Conservation (phyloP, 2,888 invertebrate species). For the Ametastegia equiseti region DNA sequence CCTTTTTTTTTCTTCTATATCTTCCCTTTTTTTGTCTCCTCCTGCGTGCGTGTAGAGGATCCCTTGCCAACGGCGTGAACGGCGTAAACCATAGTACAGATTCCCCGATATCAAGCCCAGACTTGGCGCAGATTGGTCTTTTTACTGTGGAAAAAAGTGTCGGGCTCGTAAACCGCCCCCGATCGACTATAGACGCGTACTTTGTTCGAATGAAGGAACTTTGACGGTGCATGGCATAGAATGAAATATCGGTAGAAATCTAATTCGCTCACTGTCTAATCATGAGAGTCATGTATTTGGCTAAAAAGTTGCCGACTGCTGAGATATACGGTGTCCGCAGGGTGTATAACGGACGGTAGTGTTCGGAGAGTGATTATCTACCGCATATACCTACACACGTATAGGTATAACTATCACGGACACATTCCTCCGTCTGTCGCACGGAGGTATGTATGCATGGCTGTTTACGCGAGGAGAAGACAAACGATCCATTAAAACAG, state of each 20-base stretch:
- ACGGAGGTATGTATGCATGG: neutral
- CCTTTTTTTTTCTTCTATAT: too few relatives aligned
- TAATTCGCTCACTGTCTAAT: neutral
- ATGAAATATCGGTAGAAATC: neutral
- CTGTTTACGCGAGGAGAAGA: constrained; percentile 39
- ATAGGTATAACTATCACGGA: neutral
- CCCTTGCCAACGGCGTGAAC: neutral
- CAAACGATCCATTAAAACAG: constrained; percentile 44
- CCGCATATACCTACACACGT: neutral
- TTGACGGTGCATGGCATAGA: neutral
- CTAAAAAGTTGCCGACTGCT: neutral
- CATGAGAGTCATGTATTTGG: neutral
- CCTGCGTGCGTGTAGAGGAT: too few relatives aligned
- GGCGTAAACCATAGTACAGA: neutral
- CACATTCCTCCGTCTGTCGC: constrained; percentile 10
- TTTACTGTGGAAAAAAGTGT: neutral
- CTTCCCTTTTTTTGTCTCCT: too few relatives aligned
- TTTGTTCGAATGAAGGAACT: neutral
- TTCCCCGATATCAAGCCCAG: neutral
- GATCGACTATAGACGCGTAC: too few relatives aligned
- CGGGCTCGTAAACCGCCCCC: neutral
- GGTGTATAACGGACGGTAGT: neutral
- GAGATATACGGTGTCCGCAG: neutral
- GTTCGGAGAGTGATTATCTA: neutral
- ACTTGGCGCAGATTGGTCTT: neutral